phyloP scores from a whole-genome alignment of 2,797 vertebrate genomes.

The Pogonophryne albipinna region DNA sequence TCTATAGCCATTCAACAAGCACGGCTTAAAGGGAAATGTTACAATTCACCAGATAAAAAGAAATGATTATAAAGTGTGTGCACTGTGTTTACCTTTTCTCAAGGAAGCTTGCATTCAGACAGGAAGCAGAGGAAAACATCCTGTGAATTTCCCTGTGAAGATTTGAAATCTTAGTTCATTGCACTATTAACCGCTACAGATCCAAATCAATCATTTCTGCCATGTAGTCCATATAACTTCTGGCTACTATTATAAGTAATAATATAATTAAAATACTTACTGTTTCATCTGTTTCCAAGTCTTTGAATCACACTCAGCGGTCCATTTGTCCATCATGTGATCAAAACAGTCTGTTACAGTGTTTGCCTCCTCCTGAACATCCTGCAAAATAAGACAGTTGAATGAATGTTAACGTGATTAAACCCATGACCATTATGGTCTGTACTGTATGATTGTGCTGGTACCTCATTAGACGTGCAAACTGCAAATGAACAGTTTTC shows the following conservation, averaged over 20 bases:
- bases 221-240: not conserved
- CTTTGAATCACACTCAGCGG: constrained; percentile 38
- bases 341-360: constrained; percentile 35
- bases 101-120: constrained; percentile 86
- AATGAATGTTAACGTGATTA: not conserved
- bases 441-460: not conserved
- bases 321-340: constrained; percentile 70
- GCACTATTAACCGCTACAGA: not conserved
- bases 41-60: not conserved
- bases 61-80: not conserved
- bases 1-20: too few species aligned
- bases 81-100: constrained; percentile 79
- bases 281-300: constrained; percentile 58
- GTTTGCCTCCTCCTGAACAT: not conserved
- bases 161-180: not conserved
- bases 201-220: not conserved
- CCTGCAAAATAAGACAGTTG: constrained; percentile 25
- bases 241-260: too few species aligned
- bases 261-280: constrained; percentile 52
- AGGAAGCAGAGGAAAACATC: constrained; percentile 85
- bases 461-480: constrained; percentile 38
- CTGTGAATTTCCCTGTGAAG: constrained; percentile 63
- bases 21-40: not conserved
- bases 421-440: not conserved
- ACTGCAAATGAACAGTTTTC: constrained; percentile 67